Evolutionary conservation across 2,113 vertebrate genomes (phyloP), one percentile per base, ranked within the genome.

Genomic region (Grammomys dolichurus): DNA sequence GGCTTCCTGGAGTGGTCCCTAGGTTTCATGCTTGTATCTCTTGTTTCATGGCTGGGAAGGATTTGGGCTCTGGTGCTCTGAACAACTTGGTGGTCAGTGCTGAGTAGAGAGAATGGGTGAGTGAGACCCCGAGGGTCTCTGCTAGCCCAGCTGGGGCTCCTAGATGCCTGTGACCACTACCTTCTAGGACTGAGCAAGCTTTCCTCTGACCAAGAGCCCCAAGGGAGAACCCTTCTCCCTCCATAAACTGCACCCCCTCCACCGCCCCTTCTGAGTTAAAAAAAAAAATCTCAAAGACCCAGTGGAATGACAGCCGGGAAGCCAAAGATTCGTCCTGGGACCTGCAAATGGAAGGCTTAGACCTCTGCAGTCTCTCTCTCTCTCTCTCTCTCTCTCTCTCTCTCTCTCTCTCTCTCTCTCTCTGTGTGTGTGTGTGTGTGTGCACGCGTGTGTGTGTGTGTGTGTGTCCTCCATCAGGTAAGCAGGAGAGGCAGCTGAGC

Each of bases 181-280:
- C 36, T 51, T 72, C 82, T 54, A 46, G 70, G 5, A 36, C 11
- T 1, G 5, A 69, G 5, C 86, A 69, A 40, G 33, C 13, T 36
- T 43, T 54, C 91, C 63, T 75, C 2, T 86, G 54, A 54, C 33
- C 31, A 51, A 46, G 54, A 60, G 36, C 33, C 33, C 58, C 31
- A 31, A 19, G 6, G 48, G 33, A 65, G 65, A 3, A 26, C 2
- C 58, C 46, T 46, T 87, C 9, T 75, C 72, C 33, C 3, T 16
- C 72, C 33, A 19, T 76, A 26, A 82, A 91, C 51, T 65, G 46
- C 46, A 22, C 36, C 0, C 2, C 0, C 2, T 0, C 16, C 26
- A 10, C 51, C 51, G 10, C 51, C 51, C 51, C 9, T 84, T 48
- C 69, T 31, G 22, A 46, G 31, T n/a, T 85, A 82, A 58, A 56